A percentile compares a stretch with the other conserved stretches of the same genome.
Conservation (phyloP, 2,797 vertebrate species). For the Melanotaenia maccullochi region DNA sequence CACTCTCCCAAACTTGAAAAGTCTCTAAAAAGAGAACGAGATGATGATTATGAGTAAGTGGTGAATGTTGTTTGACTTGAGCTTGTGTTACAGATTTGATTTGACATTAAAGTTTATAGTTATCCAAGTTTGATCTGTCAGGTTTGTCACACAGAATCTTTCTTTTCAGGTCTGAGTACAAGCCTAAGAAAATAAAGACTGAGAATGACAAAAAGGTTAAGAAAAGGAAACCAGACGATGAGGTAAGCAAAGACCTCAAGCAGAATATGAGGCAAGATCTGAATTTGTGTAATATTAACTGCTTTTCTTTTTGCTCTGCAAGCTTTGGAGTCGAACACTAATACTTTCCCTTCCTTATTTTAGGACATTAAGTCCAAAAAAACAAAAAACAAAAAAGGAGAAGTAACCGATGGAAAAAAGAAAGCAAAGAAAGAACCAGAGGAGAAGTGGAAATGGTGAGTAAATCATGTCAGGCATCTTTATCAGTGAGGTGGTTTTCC, state of each 20-base stretch:
- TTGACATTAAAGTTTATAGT: neutral
- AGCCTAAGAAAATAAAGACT: conserved; percentile 93
- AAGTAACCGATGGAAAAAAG: conserved; percentile 89
- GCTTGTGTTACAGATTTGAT: neutral
- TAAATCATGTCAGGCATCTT: conserved; percentile 1
- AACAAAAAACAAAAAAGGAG: conserved; percentile 88
- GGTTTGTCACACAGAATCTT: neutral
- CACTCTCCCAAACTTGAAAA: conserved; percentile 88
- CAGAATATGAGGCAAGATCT: neutral
- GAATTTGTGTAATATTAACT: too few relatives aligned
- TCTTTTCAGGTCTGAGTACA: conserved; percentile 89
- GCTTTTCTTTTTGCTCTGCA: neutral
- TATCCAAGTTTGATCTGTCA: neutral
- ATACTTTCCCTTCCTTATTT: conserved; percentile 51
- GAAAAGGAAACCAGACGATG: conserved; percentile 91
- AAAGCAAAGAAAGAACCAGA: conserved; percentile 96
- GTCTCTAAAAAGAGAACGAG: conserved; percentile 90
- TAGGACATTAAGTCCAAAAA: conserved; percentile 93
- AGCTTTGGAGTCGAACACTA: neutral
- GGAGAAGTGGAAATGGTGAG: conserved; percentile 99
- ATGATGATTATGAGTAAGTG: conserved; percentile 93
- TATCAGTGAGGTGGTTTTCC: conserved; percentile 4
- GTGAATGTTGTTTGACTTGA: neutral
- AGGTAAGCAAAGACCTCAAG: conserved; percentile 77
- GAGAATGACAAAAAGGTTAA: conserved; percentile 95